Percentiles rank a stretch among this genome's conserved stretches.
phyloP scores from a whole-genome alignment of 2,888 invertebrate genomes.

The Agrotis segetum region DNA sequence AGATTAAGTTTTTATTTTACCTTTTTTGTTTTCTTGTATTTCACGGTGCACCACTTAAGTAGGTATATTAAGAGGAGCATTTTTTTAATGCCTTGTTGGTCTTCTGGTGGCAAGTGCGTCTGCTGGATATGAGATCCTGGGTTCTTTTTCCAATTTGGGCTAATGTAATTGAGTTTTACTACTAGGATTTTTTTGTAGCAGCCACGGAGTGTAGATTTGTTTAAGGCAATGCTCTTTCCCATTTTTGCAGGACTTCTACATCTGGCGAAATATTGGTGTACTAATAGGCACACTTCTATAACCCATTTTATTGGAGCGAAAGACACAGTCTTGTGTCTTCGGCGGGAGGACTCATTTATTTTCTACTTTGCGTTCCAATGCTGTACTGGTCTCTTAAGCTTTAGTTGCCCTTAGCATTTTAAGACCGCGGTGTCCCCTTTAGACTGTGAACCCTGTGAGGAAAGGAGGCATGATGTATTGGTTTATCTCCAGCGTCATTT shows the following conservation, averaged over 20 bases:
- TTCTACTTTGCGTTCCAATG: too few relatives aligned
- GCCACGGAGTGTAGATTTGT: not conserved
- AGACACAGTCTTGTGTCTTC: too few relatives aligned
- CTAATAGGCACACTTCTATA: not conserved
- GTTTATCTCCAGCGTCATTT: slow-evolving; percentile 1
- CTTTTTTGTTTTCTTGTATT: slow-evolving; percentile 6
- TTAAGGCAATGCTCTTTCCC: not conserved
- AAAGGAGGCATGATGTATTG: not conserved
- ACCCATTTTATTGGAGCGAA: too few relatives aligned
- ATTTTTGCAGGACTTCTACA: not conserved
- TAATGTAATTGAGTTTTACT: not conserved
- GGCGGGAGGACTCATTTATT: too few relatives aligned
- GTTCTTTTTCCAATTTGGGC: not conserved
- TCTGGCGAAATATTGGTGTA: not conserved
- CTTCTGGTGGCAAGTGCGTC: not conserved
- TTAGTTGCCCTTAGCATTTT: too few relatives aligned
- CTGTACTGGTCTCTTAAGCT: too few relatives aligned
- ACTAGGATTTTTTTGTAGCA: not conserved
- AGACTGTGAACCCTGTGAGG: too few relatives aligned
- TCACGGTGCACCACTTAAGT: not conserved
- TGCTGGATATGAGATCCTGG: not conserved
- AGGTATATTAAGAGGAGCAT: not conserved
- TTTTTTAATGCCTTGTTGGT: not conserved
- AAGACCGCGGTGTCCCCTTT: too few relatives aligned
- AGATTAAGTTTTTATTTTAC: slow-evolving; percentile 10